Evolutionary conservation across 2,888 invertebrate species (phyloP).

Genomic region (Gasteruption jaculator): DNA sequence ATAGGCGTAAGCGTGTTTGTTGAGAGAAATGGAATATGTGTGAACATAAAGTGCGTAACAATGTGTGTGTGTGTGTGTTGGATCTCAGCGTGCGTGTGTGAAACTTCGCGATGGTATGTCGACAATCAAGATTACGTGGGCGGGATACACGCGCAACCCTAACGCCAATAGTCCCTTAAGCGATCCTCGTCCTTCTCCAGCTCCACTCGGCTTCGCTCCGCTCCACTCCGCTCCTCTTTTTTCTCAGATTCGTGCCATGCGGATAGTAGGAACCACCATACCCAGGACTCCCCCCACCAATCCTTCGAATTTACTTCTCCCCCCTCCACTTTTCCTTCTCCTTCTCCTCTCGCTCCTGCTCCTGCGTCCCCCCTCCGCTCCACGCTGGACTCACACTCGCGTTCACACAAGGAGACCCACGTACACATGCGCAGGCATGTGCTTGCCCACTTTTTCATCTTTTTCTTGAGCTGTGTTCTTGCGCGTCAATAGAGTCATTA

Average conservation of each 20-base stretch:
- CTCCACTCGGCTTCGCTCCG: neutral
- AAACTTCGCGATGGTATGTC: conserved; percentile 46
- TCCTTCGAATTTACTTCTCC: conserved; percentile 14
- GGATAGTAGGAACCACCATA: no score
- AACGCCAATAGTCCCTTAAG: neutral
- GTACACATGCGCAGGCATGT: no score
- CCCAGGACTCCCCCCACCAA: conserved; percentile 7
- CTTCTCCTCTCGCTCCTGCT: conserved; percentile 7
- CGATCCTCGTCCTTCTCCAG: neutral
- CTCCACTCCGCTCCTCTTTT: no score
- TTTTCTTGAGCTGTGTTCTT: conserved; percentile 15
- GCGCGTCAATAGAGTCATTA: conserved; percentile 45
- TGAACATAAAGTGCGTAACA: no score
- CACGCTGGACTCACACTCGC: neutral
- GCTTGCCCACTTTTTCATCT: no score
- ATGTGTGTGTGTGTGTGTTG: no score
- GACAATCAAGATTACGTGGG: conserved; percentile 48
- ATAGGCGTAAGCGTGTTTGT: no score
- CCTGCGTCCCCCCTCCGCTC: neutral
- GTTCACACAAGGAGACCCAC: no score
- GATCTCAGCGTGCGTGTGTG: no score
- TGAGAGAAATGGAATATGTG: no score
- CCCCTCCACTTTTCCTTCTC: conserved; percentile 7
- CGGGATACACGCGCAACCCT: conserved; percentile 46
- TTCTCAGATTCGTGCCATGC: no score